Base-by-base conservation (phyloP, 2,113 vertebrate genomes). In the Poeciliopsis occidentalis region DNA sequence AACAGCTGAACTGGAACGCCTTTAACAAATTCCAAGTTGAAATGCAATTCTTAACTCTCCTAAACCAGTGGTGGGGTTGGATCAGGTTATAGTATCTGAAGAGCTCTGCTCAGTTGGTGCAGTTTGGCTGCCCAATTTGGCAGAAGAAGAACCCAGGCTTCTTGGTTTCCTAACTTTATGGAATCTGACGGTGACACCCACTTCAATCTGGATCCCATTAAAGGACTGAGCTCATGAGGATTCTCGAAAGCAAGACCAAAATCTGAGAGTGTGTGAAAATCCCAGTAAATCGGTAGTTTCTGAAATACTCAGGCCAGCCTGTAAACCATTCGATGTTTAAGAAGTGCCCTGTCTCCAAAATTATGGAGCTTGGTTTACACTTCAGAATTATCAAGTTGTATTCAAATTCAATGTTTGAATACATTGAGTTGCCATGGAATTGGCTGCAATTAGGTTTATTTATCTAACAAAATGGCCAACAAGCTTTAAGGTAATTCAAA, bases 201-300 rank as follows among this genome's bases (percentile, higher is more conserved):
- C 79, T 65, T 71, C 89, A 85, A 93, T 93, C 96, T 97, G 96
- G 94, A 95, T 96, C 89, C 89, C 85, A 95, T 97, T 96, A 97
- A 74, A 27, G 88, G 81, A 92, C 91, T 63, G 92, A 75, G 93
- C 92, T 94, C 96, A 95, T 93, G 89, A 90, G 90, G 85, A 85
- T 88, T 87, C 65, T 87, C 79, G 85, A 1, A 4, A 75, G 63
- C 57, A 27, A 67, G 69, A 69, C 79, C 83, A 81, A 64, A 41
- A 69, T 51, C 62, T 54, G 71, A 72, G 74, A 80, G 69, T 47
- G 13, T 47, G 44, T 17, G 44, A 47, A 47, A 47, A 47, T 47
- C 44, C 13, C 44, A 19, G 44, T 17, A 47, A 17, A 47, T 47
- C 44, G 5, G 44, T 19, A 47, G 13, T 47, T 47, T 47, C 44